Percentiles rank a stretch among this genome's conserved stretches.
Conservation (phyloP, 1,140 invertebrate species). For the Daktulosphaira vitifoliae region DNA sequence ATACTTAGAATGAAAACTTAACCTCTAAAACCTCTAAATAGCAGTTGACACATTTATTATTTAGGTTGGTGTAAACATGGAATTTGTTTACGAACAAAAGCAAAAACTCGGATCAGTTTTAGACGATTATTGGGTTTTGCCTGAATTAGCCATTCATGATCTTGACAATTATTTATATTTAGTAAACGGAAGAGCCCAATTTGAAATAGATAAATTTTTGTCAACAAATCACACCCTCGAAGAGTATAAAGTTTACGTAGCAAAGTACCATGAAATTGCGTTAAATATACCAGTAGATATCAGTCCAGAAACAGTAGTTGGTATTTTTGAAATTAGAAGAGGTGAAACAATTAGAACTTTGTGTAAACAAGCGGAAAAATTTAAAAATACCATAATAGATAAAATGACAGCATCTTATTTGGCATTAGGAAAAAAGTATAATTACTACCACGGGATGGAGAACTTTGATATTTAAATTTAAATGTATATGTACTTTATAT, state of each 20-base stretch:
- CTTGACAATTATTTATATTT: slow-evolving; percentile 74
- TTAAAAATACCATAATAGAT: slow-evolving; percentile 61
- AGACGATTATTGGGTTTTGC: slow-evolving; percentile 59
- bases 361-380: slow-evolving; percentile 54
- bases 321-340: slow-evolving; percentile 78
- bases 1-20: too few species aligned
- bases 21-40: too few species aligned
- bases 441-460: too few species aligned
- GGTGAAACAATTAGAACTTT: slow-evolving; percentile 67
- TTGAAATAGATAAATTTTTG: slow-evolving; percentile 60
- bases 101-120: slow-evolving; percentile 52
- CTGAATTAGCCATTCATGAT: slow-evolving; percentile 60
- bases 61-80: slow-evolving; percentile 37
- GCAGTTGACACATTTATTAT: too few species aligned
- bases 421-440: slow-evolving; percentile 63
- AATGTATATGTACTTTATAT: slow-evolving; percentile 34
- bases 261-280: slow-evolving; percentile 56
- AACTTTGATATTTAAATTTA: neutral
- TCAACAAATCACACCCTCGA: slow-evolving; percentile 55
- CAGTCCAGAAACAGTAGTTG: slow-evolving; percentile 60
- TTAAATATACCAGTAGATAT: slow-evolving; percentile 55
- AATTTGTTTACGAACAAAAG: slow-evolving; percentile 52
- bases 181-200: slow-evolving; percentile 61
- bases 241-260: slow-evolving; percentile 55
- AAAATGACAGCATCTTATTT: slow-evolving; percentile 74